Conservation (phyloP, 2,113 vertebrate genomes). For the Girardinichthys multiradiatus region DNA sequence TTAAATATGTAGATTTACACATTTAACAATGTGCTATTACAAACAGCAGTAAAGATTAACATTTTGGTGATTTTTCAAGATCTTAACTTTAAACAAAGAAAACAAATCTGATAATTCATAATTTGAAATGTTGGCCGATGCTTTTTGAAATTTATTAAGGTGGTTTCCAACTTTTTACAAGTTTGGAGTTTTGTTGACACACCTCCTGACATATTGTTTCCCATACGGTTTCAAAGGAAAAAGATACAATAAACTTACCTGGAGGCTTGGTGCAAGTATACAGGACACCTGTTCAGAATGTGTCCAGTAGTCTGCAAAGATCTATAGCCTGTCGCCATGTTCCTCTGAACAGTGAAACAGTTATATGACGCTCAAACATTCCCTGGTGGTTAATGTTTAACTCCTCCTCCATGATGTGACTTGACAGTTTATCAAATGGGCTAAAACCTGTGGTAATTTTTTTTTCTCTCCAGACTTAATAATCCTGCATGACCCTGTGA, state of each 20-base stretch:
- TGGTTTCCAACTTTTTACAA: neutral
- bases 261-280: constrained; percentile 23
- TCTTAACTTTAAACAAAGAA: neutral
- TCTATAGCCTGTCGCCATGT: constrained; percentile 62
- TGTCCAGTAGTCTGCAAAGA: constrained; percentile 26
- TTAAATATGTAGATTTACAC: neutral
- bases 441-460: neutral
- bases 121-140: neutral
- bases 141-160: neutral
- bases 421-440: neutral
- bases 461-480: constrained; percentile 27
- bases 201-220: neutral
- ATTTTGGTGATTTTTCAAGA: neutral
- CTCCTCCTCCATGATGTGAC: neutral
- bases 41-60: neutral
- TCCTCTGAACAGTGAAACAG: constrained; percentile 1
- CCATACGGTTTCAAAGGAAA: neutral
- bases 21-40: neutral
- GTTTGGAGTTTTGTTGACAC: neutral
- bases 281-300: constrained; percentile 18
- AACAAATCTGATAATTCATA: neutral
- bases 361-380: neutral
- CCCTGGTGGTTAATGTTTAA: constrained; percentile 70
- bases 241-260: constrained; percentile 46
- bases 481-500: constrained; percentile 33